Conservation (phyloP, 2,113 vertebrate species). For the Atlantisia rogersi region DNA sequence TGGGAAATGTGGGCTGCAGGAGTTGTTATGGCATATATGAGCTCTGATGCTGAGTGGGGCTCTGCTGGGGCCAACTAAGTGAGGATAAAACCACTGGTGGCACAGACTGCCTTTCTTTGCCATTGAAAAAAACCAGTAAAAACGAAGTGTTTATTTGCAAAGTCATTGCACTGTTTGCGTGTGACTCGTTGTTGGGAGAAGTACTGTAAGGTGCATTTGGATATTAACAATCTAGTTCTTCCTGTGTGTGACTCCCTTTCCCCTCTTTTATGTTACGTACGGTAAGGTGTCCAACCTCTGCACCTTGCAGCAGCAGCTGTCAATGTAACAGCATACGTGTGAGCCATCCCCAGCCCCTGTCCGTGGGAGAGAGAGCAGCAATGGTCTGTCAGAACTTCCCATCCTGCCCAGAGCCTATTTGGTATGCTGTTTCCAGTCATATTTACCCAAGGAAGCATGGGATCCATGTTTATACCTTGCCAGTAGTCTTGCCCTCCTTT, state of each 20-base stretch:
- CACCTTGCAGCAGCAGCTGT: background rate
- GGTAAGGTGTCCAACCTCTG: background rate
- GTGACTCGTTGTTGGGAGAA: background rate
- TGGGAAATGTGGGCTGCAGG: background rate
- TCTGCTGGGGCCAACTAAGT: background rate
- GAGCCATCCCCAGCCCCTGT: background rate
- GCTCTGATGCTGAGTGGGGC: background rate
- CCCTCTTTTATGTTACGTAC: background rate
- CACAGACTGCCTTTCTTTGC: background rate
- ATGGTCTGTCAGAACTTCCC: background rate
- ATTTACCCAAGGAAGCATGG: background rate
- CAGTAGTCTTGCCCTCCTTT: background rate
- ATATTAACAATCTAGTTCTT: background rate
- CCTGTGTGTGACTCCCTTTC: background rate
- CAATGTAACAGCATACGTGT: accelerated
- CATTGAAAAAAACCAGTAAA: background rate
- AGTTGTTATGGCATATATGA: background rate
- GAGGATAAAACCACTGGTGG: background rate
- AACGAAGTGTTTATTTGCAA: background rate
- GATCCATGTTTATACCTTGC: background rate
- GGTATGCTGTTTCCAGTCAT: background rate
- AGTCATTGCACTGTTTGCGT: background rate
- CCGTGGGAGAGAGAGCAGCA: background rate
- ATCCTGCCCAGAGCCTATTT: background rate
- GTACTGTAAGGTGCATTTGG: background rate